Evolutionary conservation across 2,888 invertebrate species (phyloP), one percentile per base, ranked within the genome.

Genomic region (Ophioninae sp.): DNA sequence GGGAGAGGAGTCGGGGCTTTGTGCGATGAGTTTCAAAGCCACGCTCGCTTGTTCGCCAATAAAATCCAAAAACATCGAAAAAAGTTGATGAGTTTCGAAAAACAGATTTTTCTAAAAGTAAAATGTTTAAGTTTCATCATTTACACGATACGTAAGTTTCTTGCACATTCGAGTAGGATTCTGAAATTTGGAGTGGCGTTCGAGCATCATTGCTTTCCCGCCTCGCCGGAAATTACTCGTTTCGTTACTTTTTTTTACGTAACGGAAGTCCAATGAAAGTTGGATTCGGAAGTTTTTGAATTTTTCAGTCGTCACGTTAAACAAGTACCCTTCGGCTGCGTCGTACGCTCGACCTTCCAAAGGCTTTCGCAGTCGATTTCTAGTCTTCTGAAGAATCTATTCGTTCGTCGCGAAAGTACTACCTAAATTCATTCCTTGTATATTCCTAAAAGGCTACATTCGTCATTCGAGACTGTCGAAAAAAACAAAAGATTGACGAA

Each of bases 371-470:
- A 51, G 65, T 41, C 30, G 39, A 61, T 72, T 59, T 81, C 51
- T 58, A 41, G 22, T 37, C 37, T 37, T 68, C 64, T 2, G 6
- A 5, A 51, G 61, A 79, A 79, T 74, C 51, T 37, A 63, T 7
- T 20, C 59, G 51, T 72, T 74, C 63, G 5, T 37, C 56, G 63
- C 51, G 51, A 64, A n/a, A 23, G 59, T 6, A n/a, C 65, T 71
- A 71, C 23, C 17, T 17, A 64, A 69, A 71, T 71, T 5, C 17
- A 20, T 64, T 75, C 20, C 20, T 56, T 68, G 58, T 17, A 17
- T 17, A 51, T 2, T 67, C 44, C 20, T 59, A 5, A 22, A 41
- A 41, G 56, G 30, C 51, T 13, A 51, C 13, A 51, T 13, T 44
- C 44, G 44, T 44, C 44, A 44, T 44, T 44, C 51, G 51, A 51